Conservation (phyloP, 2,113 vertebrate species). For the Zosterops japonicus region DNA sequence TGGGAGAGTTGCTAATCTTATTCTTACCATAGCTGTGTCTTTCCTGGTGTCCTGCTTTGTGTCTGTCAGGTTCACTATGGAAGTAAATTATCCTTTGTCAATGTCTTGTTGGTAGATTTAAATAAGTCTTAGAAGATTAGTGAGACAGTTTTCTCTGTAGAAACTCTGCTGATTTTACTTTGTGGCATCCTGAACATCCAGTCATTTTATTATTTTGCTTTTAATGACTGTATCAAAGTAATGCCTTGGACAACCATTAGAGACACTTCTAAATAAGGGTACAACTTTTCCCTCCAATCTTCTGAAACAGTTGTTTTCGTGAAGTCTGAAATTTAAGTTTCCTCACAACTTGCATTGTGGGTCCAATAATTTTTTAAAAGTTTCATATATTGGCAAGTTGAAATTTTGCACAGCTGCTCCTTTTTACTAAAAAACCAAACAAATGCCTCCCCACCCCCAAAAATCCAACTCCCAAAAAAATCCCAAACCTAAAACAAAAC, state of each 20-base stretch:
- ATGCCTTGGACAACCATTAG: background rate
- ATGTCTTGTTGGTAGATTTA: background rate
- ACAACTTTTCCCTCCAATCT: background rate
- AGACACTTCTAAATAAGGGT: background rate
- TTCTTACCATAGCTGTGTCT: background rate
- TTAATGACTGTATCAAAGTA: background rate
- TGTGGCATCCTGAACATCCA: background rate
- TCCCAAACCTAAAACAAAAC: background rate
- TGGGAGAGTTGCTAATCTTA: background rate
- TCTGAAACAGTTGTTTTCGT: background rate
- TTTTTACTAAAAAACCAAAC: background rate
- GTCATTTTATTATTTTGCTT: background rate
- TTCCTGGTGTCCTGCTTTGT: background rate
- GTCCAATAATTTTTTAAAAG: background rate
- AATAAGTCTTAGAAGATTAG: background rate
- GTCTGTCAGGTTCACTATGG: background rate
- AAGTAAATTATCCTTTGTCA: conserved; percentile 8
- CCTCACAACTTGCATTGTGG: background rate
- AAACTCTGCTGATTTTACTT: background rate
- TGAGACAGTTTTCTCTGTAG: background rate
- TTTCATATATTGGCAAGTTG: background rate
- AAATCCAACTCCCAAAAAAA: background rate
- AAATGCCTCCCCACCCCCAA: background rate
- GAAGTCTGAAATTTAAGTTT: background rate
- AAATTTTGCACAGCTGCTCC: background rate